Evolutionary conservation across 2,113 vertebrate species (phyloP).

Genomic region (Pachyramphus minor): DNA sequence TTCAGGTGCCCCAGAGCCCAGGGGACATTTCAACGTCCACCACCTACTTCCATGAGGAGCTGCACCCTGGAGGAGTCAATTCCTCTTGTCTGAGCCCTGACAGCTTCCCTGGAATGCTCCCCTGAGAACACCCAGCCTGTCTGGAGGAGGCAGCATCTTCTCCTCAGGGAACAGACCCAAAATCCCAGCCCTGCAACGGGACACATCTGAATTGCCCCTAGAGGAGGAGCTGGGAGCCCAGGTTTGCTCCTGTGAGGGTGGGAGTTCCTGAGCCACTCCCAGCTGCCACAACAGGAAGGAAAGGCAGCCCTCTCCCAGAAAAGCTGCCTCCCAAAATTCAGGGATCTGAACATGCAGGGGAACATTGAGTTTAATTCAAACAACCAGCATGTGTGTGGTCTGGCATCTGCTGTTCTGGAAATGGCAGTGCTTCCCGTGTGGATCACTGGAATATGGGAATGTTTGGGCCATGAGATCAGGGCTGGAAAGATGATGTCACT

Average conservation of each 20-base stretch:
- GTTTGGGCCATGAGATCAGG: background rate
- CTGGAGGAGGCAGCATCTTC: background rate
- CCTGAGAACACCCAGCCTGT: background rate
- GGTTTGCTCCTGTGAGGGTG: background rate
- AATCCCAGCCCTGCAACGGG: background rate
- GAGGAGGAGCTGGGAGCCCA: background rate
- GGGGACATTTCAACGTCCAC: background rate
- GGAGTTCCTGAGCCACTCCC: background rate
- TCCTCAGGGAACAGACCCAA: background rate
- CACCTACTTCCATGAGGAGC: background rate
- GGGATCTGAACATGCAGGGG: background rate
- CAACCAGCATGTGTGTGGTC: background rate
- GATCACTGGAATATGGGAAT: background rate
- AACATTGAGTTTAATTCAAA: background rate
- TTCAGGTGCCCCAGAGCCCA: background rate
- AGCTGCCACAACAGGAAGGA: background rate
- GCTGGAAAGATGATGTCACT: background rate
- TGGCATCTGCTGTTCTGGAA: background rate
- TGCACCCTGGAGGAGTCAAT: background rate
- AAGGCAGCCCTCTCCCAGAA: background rate
- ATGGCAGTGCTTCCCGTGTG: rapidly evolving
- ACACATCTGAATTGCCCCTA: background rate
- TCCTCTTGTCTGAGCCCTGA: background rate
- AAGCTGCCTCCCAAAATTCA: background rate
- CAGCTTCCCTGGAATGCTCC: background rate